A percentile compares a stretch with the other conserved stretches of the same genome.
phyloP scores from a whole-genome alignment of 2,797 vertebrate species.

The Spondyliosoma cantharus region DNA sequence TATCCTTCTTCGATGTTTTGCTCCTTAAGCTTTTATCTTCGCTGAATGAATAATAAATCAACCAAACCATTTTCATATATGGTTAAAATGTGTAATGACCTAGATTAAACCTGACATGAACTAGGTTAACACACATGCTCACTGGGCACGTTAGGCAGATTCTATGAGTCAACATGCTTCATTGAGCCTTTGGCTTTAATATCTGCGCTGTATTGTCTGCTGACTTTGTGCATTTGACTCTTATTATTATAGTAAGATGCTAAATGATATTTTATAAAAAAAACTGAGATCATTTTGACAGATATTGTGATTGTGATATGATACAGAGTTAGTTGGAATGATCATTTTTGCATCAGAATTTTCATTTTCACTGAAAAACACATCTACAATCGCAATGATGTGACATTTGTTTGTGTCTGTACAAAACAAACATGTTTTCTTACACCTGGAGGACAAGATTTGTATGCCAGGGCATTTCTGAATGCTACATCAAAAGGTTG shows the following conservation, averaged over 20 bases:
- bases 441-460: no score
- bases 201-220: conserved; percentile 46
- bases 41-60: conserved; percentile 20
- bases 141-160: conserved; percentile 68
- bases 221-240: conserved; percentile 28
- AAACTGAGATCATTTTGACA: no score
- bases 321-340: no score
- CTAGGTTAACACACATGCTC: conserved; percentile 74
- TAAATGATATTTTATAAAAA: neutral
- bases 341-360: no score
- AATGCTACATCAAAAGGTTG: no score
- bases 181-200: conserved; percentile 60
- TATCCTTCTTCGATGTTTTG: neutral
- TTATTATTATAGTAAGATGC: conserved; percentile 23
- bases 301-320: no score
- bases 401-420: no score
- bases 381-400: no score
- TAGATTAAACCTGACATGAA: conserved; percentile 64
- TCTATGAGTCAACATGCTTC: conserved; percentile 65
- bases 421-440: no score
- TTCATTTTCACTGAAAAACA: no score
- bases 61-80: conserved; percentile 30
- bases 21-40: neutral
- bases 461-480: no score
- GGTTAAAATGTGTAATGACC: conserved; percentile 71